Evolutionary conservation across 2,888 invertebrate species (phyloP).

Genomic region (Melinaea marsaeus): DNA sequence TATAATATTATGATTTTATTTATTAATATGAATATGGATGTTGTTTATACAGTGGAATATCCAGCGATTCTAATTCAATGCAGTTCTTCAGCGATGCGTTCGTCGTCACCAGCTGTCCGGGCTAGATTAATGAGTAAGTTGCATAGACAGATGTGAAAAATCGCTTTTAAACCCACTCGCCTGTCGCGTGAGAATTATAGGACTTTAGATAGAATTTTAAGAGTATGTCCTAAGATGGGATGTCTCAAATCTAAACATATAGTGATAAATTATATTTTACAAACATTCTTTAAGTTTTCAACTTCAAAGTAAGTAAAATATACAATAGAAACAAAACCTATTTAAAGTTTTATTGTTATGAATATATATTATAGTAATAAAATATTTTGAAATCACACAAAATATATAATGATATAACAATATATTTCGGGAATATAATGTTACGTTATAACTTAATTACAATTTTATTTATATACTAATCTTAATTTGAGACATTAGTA

Average conservation of each 20-base stretch:
- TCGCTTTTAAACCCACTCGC: conserved; percentile 29
- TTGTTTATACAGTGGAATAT: conserved; percentile 12
- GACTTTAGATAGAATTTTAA: not conserved
- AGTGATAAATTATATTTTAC: not conserved
- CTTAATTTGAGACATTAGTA: not conserved
- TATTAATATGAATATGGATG: not conserved
- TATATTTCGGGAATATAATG: too few species aligned
- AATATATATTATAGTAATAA: too few species aligned
- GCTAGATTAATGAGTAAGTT: conserved; percentile 35
- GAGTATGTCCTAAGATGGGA: not conserved
- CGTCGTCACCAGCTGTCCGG: conserved; percentile 37
- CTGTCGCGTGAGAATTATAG: conserved; percentile 7
- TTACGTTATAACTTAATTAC: not conserved
- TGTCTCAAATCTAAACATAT: not conserved
- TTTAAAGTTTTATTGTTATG: too few species aligned
- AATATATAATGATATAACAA: too few species aligned
- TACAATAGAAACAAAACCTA: too few species aligned
- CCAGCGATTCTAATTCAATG: conserved; percentile 15
- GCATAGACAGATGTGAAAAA: conserved; percentile 34
- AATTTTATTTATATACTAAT: not conserved
- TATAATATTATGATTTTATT: not conserved
- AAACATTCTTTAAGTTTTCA: too few species aligned
- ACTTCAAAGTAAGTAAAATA: too few species aligned
- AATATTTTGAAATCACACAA: too few species aligned
- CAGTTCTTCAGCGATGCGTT: conserved; percentile 33